A percentile compares a stretch with the other conserved stretches of the same genome.
Evolutionary conservation across 2,888 invertebrate species (phyloP).

Genomic region (Idaea straminata): DNA sequence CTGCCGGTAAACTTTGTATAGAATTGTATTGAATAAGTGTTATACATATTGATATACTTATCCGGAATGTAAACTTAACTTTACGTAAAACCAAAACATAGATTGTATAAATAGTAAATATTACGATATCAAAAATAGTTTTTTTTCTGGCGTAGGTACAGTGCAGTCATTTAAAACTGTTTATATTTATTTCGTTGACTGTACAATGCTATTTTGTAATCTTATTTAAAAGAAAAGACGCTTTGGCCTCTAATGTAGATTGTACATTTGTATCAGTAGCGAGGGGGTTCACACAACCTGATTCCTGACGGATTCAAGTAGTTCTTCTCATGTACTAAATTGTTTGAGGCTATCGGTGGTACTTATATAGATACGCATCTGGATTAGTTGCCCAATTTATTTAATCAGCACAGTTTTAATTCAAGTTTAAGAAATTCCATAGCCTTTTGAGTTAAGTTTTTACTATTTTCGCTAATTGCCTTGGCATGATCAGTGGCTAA

Average conservation of each 20-base stretch:
- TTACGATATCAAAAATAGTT: background rate
- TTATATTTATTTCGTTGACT: background rate
- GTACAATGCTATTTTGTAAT: background rate
- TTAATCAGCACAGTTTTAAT: too few relatives aligned
- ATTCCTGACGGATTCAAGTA: too few relatives aligned
- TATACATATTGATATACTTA: slow-evolving; percentile 37
- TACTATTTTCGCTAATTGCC: too few relatives aligned
- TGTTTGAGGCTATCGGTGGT: too few relatives aligned
- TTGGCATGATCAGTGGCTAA: too few relatives aligned
- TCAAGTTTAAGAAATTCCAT: too few relatives aligned
- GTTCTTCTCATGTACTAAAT: too few relatives aligned
- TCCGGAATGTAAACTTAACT: background rate
- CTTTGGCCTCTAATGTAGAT: background rate
- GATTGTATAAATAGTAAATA: slow-evolving; percentile 5
- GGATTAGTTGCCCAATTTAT: too few relatives aligned
- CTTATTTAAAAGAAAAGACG: background rate
- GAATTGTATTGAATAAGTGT: slow-evolving; percentile 52
- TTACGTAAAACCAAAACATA: background rate
- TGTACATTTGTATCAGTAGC: background rate
- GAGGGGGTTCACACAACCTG: too few relatives aligned
- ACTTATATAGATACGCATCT: too few relatives aligned
- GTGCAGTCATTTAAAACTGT: background rate
- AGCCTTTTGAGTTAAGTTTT: too few relatives aligned
- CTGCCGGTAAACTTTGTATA: slow-evolving; percentile 48
- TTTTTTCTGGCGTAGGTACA: too few relatives aligned